A percentile compares a stretch with the other conserved stretches of the same genome.
Conservation (phyloP, 2,888 invertebrate species). For the Aspidiotus destructor region DNA sequence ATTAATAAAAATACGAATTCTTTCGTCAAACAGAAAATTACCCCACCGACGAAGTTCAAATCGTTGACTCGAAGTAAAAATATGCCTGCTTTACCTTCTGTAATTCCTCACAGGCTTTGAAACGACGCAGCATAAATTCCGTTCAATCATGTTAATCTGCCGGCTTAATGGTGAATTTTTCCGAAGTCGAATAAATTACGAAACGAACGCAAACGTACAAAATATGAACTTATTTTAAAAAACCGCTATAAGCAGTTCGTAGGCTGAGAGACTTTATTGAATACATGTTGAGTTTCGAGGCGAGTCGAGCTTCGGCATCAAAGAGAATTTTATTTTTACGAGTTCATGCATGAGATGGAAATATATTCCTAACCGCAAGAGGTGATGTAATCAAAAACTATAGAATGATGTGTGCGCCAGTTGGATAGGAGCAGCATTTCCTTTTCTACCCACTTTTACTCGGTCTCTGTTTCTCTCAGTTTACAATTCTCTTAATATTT, state of each 20-base stretch:
- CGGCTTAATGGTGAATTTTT: no score
- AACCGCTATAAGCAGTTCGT: background rate
- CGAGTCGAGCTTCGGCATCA: background rate
- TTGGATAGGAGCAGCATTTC: background rate
- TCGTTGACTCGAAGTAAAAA: no score
- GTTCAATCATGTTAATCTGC: no score
- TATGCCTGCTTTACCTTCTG: no score
- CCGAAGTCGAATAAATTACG: no score
- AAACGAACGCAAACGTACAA: no score
- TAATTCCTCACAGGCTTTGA: no score
- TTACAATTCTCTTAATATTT: background rate
- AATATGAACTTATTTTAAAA: no score
- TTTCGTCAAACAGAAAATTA: no score
- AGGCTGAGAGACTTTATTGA: background rate
- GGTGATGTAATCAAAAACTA: slow-evolving; percentile 20
- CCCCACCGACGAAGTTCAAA: no score
- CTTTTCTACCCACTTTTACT: background rate
- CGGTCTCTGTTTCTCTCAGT: background rate
- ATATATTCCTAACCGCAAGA: slow-evolving; percentile 22
- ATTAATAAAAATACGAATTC: no score
- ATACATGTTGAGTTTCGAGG: background rate
- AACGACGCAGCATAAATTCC: no score
- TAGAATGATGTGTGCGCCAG: slow-evolving; percentile 20
- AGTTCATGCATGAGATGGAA: slow-evolving; percentile 24
- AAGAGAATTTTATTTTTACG: slow-evolving; percentile 7